These are phyloP conservation scores for Salvelinus fontinalis DNA, from an alignment of 2,113 vertebrate species.

Conservation along the genomic window DNA sequence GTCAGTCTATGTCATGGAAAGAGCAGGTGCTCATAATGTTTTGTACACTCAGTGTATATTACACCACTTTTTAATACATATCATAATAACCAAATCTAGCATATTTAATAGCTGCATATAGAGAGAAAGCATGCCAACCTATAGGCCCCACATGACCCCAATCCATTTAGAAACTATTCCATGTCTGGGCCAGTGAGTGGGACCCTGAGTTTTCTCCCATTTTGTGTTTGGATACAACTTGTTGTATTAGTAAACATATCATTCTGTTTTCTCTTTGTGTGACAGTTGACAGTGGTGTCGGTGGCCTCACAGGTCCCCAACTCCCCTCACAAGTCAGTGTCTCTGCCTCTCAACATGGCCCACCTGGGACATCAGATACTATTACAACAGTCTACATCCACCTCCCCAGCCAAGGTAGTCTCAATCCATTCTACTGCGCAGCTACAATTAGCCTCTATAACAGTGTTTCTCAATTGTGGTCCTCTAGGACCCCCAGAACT, in stretches of 20 bases:
- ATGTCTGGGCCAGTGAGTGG: too few relatives aligned
- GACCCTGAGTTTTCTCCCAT: too few relatives aligned
- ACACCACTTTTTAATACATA: too few relatives aligned
- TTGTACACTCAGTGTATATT: too few relatives aligned
- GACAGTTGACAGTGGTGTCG: conserved; percentile 85
- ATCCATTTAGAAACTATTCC: too few relatives aligned
- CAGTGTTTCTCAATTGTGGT: not conserved
- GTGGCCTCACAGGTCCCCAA: conserved; percentile 82
- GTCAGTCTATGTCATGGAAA: too few relatives aligned
- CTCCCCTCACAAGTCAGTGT: conserved; percentile 83
- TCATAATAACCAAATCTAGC: too few relatives aligned
- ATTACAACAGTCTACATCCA: conserved; percentile 81
- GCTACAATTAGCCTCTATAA: conserved; percentile 59
- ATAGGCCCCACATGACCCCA: too few relatives aligned
- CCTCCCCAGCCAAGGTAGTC: conserved; percentile 83
- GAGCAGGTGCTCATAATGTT: too few relatives aligned
- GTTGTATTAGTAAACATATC: not conserved
- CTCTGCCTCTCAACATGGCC: conserved; percentile 83
- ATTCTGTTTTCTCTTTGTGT: not conserved
- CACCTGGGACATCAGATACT: conserved; percentile 87
- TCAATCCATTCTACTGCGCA: conserved; percentile 75
- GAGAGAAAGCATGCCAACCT: too few relatives aligned
- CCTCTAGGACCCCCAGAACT: not conserved
- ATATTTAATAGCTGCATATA: too few relatives aligned
- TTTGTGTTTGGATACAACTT: too few relatives aligned